Conservation (phyloP, 1,140 invertebrate species). For the Drosophila sulfurigaster region DNA sequence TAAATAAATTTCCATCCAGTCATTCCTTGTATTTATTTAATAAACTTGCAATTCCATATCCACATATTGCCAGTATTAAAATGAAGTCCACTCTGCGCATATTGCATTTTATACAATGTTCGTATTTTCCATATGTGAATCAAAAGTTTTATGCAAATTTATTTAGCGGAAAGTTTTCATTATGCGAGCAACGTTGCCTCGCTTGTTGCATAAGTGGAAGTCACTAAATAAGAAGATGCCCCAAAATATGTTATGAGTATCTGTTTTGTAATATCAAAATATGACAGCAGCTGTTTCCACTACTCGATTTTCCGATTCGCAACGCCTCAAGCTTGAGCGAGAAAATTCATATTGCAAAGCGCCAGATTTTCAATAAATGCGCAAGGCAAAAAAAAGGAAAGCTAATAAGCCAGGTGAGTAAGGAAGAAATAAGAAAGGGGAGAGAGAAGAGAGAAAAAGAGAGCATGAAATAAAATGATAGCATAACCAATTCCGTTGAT, state of each 20-base stretch:
- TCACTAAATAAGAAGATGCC: conserved; percentile 55
- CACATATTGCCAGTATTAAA: background rate
- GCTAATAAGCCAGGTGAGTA: conserved; percentile 57
- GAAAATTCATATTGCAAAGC: conserved; percentile 54
- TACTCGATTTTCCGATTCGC: conserved; percentile 51
- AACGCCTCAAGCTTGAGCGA: conserved; percentile 22
- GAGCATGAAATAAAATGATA: conserved; percentile 1
- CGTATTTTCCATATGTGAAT: conserved; percentile 16
- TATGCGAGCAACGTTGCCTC: conserved; percentile 10
- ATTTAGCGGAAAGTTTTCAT: conserved; percentile 39
- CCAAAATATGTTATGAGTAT: conserved; percentile 30
- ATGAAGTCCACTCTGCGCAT: background rate
- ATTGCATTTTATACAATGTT: conserved; percentile 22
- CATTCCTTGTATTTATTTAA: background rate
- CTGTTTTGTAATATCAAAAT: conserved; percentile 68
- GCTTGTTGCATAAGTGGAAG: conserved; percentile 5
- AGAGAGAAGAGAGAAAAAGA: background rate
- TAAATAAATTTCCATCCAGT: background rate
- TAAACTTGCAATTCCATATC: background rate
- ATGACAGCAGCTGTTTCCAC: conserved; percentile 55
- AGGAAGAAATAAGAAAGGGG: background rate
- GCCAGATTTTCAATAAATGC: conserved; percentile 64
- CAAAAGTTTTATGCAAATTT: conserved; percentile 64
- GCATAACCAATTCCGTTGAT: conserved; percentile 40
- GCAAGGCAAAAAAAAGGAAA: conserved; percentile 39